Evolutionary conservation across 2,113 vertebrate species (phyloP), one percentile per base, ranked within the genome.

Genomic region (Addax nasomaculatus): DNA sequence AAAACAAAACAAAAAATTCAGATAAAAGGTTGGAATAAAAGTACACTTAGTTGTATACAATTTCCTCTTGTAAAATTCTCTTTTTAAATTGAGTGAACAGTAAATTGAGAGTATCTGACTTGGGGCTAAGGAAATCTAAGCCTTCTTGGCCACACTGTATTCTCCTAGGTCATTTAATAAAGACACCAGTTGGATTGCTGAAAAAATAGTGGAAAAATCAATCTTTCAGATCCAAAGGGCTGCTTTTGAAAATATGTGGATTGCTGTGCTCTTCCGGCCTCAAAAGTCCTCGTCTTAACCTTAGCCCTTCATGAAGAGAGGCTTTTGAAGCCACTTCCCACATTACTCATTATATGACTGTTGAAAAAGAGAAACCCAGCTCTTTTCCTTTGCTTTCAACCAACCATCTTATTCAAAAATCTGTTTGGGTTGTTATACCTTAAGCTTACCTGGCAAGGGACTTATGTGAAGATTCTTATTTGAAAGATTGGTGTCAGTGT

Each of bases 111-210:
- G 29, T 96, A 85, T 13, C 53, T 96, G 67, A 49, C 30, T 92
- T 33, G 8, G 25, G 36, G 21, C 47, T 78, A 70, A 90, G 83
- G 81, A 95, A 90, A 90, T 79, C 27, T 60, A 93, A 92, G 43
- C 45, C 12, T 95, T 92, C 36, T 49, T 11, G 62, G 80, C 8
- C n/a, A n/a, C 47, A 21, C 17, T 79, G 23, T 80, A 67, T 87
- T 86, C 89, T 94, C 45, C 49, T 57, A 64, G 25, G 62, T 87
- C 19, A 49, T 64, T 92, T 78, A 94, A 87, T 96, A 95, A 93
- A 89, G 88, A 43, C 17, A 64, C 12, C 43, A 84, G 17, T 92
- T 62, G 23, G 43, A 27, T 70, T 92, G 62, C 67, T 83, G 10
- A 78, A 85, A 94, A 98, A 91, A 58, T 21, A 19, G 12, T 58